Evolutionary conservation across 2,888 invertebrate genomes (phyloP).

Genomic region (Melieria picta): DNA sequence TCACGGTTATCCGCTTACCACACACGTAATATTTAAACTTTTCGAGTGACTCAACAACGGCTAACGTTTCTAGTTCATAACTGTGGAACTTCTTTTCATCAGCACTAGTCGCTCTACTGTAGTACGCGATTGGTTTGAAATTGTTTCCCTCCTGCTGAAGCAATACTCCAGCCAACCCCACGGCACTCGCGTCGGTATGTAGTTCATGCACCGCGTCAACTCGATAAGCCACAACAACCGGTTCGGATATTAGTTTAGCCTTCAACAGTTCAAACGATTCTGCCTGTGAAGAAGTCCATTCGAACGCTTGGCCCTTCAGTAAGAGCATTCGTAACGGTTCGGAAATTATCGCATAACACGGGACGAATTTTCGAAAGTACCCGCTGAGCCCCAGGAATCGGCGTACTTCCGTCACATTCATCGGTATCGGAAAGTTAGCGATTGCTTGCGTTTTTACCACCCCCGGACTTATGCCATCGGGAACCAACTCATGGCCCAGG

Average conservation of each 20-base stretch:
- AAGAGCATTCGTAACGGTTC: slow-evolving; percentile 13
- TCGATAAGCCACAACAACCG: slow-evolving; percentile 33
- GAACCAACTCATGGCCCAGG: slow-evolving; percentile 6
- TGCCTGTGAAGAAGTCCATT: slow-evolving; percentile 6
- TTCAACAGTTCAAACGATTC: background rate
- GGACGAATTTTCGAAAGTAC: slow-evolving; percentile 27
- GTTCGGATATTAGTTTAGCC: slow-evolving; percentile 13
- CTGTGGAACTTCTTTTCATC: slow-evolving; percentile 27
- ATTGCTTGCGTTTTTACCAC: background rate
- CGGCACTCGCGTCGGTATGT: slow-evolving; percentile 37
- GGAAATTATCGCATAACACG: slow-evolving; percentile 9
- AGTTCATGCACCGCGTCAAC: slow-evolving; percentile 34
- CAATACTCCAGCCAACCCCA: slow-evolving; percentile 25
- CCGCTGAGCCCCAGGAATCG: slow-evolving; percentile 21
- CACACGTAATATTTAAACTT: slow-evolving; percentile 42
- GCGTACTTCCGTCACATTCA: slow-evolving; percentile 12
- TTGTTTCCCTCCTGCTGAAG: slow-evolving; percentile 24
- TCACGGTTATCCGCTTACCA: slow-evolving; percentile 24
- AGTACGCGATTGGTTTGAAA: slow-evolving; percentile 26
- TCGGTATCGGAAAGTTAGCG: slow-evolving; percentile 17
- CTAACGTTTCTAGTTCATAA: slow-evolving; percentile 38
- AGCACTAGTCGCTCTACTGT: slow-evolving; percentile 27
- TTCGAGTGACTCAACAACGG: slow-evolving; percentile 40
- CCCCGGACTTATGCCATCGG: slow-evolving; percentile 6
- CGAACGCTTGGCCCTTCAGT: slow-evolving; percentile 12